phyloP scores from a whole-genome alignment of 2,113 vertebrate species.

The Archocentrus centrarchus region DNA sequence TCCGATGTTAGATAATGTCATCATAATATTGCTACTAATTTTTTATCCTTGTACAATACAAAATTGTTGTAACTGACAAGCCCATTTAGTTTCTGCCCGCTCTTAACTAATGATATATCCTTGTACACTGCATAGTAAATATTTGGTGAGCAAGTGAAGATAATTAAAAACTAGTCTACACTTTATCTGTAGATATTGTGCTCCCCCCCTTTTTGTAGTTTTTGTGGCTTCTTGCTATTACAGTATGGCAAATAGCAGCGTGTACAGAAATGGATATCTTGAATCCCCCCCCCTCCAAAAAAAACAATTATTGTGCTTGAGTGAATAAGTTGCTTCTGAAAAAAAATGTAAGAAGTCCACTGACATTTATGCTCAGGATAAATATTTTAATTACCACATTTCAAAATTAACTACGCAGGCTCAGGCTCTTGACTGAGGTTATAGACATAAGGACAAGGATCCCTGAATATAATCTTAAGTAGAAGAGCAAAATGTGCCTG shows the following conservation, averaged over 20 bases:
- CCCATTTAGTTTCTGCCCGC: neutral
- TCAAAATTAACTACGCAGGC: conserved; percentile 27
- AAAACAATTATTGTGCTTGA: neutral
- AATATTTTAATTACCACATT: conserved; percentile 35
- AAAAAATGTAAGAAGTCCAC: neutral
- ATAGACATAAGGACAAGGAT: conserved; percentile 87
- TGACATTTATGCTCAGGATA: conserved; percentile 14
- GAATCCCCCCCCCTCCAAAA: neutral
- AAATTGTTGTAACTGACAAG: neutral
- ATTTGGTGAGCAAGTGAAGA: neutral
- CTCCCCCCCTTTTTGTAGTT: conserved; percentile 24
- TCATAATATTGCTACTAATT: neutral
- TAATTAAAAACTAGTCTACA: neutral
- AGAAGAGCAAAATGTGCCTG: conserved; percentile 86
- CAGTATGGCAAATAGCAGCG: neutral
- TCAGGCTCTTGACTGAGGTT: conserved; percentile 64
- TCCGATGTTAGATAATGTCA: neutral
- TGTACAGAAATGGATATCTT: neutral
- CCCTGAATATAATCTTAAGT: conserved; percentile 87
- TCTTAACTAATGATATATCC: neutral
- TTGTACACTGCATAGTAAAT: conserved; percentile 6
- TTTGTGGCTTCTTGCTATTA: neutral
- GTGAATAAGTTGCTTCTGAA: neutral
- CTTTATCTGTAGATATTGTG: conserved; percentile 25
- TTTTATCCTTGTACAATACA: conserved; percentile 1